These are phyloP conservation scores for Rhizomys pruinosus DNA, from an alignment of 2,113 vertebrate genomes.

Conservation along the genomic window DNA sequence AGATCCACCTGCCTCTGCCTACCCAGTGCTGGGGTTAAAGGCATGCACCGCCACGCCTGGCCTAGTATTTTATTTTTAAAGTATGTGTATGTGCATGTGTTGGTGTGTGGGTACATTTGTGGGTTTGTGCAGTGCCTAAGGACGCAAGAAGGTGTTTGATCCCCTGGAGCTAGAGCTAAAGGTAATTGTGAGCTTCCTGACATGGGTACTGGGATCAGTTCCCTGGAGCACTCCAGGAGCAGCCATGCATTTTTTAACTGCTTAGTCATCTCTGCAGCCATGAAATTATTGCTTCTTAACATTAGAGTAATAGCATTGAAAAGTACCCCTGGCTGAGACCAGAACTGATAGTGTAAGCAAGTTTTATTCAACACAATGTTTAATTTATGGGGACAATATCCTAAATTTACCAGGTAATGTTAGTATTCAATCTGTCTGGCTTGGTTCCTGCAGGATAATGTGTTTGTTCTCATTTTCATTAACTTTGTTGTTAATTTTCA, in stretches of 20 bases:
- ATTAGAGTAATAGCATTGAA: neutral
- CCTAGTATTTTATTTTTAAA: neutral
- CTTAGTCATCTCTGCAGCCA: neutral
- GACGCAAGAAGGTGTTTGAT: neutral
- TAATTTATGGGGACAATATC: neutral
- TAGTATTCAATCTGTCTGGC: neutral
- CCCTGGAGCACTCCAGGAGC: neutral
- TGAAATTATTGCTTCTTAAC: neutral
- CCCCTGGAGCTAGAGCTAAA: neutral
- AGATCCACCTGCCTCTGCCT: too few relatives aligned
- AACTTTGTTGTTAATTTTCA: neutral
- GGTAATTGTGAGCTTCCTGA: neutral
- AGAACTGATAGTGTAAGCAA: neutral
- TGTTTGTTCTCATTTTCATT: neutral
- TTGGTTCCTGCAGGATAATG: neutral
- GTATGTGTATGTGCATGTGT: too few relatives aligned
- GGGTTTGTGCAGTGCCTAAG: neutral
- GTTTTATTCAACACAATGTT: neutral
- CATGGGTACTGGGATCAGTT: neutral
- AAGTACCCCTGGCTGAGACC: neutral
- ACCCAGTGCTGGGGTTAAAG: too few relatives aligned
- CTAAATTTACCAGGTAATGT: neutral
- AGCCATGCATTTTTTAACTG: neutral
- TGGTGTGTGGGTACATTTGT: too few relatives aligned
- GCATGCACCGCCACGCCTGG: too few relatives aligned